Conservation (phyloP, 2,888 invertebrate genomes). For the Tetranychus piercei region DNA sequence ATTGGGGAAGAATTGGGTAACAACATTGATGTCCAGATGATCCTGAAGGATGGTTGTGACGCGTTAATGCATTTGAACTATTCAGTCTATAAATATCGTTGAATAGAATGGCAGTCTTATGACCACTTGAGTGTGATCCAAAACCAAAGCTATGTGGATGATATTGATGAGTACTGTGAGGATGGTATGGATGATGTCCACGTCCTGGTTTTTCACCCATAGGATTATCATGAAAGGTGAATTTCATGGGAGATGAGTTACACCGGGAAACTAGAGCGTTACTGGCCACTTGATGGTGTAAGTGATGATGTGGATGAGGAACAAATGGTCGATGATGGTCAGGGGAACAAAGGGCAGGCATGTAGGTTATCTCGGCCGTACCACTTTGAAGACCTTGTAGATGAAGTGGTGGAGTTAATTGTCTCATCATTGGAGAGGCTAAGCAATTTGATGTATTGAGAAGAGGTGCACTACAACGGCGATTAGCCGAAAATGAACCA, state of each 20-base stretch:
- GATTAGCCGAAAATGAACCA: background rate
- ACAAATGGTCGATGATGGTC: conserved; percentile 3
- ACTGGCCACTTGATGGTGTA: background rate
- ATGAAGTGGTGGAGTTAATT: conserved; percentile 14
- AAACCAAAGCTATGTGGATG: background rate
- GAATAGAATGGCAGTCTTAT: background rate
- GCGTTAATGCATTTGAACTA: background rate
- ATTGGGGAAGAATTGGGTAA: background rate
- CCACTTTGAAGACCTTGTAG: background rate
- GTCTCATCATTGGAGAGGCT: conserved; percentile 9
- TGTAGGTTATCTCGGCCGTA: background rate
- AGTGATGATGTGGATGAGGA: background rate
- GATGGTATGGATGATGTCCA: conserved; percentile 10
- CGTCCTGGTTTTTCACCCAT: background rate
- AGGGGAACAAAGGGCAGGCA: conserved; percentile 3
- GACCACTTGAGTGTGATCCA: background rate
- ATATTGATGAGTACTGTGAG: background rate
- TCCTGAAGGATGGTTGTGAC: background rate
- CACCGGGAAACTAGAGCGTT: conserved; percentile 6
- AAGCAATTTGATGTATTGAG: background rate
- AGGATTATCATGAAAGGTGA: background rate
- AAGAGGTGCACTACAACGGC: conserved; percentile 14
- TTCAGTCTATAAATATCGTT: background rate
- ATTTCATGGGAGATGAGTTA: conserved; percentile 1
- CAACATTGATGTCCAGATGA: background rate